These are phyloP conservation scores for Paradoxurus hermaphroditus DNA, from an alignment of 2,113 vertebrate species.

Conservation along the genomic window DNA sequence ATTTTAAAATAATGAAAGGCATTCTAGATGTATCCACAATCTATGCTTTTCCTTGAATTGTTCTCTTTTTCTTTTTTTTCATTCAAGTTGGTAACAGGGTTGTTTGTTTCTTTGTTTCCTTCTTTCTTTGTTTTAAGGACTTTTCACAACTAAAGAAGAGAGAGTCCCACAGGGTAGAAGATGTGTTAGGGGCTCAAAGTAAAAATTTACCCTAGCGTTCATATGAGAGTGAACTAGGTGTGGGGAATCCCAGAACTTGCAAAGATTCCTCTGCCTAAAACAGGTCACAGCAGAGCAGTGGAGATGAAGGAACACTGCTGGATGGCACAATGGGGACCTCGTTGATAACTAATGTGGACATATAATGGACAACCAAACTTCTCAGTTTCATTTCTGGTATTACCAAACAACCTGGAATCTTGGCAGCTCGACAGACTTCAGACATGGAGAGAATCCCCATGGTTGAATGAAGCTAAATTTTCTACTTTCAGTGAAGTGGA, in stretches of 20 bases:
- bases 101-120: not conserved
- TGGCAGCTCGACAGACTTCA: not conserved
- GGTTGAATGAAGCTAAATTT: not conserved
- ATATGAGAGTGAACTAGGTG: not conserved
- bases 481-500: not conserved
- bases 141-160: not conserved
- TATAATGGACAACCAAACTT: not conserved
- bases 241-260: not conserved
- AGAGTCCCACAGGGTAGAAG: not conserved
- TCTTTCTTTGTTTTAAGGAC: not conserved
- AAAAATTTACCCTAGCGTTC: not conserved
- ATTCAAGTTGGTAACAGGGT: not conserved
- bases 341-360: fast-evolving
- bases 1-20: not conserved
- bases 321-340: not conserved
- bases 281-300: not conserved
- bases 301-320: not conserved
- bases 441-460: not conserved
- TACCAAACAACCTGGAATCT: not conserved
- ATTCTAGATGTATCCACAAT: not conserved
- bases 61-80: not conserved
- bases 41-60: not conserved
- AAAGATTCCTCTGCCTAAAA: not conserved
- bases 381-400: not conserved
- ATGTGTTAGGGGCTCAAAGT: not conserved